Evolutionary conservation across 23 tunicate species (phyloP), one percentile per base, ranked within the genome.

Genomic region (Botrylloides violaceus): DNA sequence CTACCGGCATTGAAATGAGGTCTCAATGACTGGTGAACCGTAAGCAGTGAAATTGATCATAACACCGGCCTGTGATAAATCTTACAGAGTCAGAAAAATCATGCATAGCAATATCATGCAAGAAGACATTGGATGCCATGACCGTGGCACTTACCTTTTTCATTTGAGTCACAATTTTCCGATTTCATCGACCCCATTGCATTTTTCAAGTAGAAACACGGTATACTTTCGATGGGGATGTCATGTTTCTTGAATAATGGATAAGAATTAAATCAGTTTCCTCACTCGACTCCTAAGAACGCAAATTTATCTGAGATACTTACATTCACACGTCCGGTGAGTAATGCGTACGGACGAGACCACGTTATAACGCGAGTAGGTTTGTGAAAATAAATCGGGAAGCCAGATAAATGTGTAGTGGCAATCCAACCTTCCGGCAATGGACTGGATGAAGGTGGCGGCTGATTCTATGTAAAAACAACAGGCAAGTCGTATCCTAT

Each of bases 341-440:
- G 30, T 25, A 84, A 66, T 1, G 36, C 48, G 68, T 80, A 87
- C 2, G 95, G 95, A 24, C 95, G 65, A 12, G 95, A 80, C 81
- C 76, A 76, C 4, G 95, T 87, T 1, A 87, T 75, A 63, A 87
- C 95, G 57, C 36, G 62, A 23, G 82, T 65, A 25, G 34, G 30
- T 55, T 81, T 76, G 61, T 87, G 81, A 28, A 87, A 64, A 58
- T 80, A 87, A 18, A 87, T 26, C n/a, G 86, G 95, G 5, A 87
- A 15, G 29, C 95, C 95, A 50, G 73, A 36, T 18, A 28, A 3
- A 38, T 87, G 95, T 0, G 79, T 32, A 4, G 76, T 29, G 19
- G 25, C 35, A 5, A 76, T 59, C 95, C 95, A 87, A 26, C 76
- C 95, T 70, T 87, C 95, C 1, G 95, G 95, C 18, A 87, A 55